Evolutionary conservation across 2,888 invertebrate genomes (phyloP), one percentile per base, ranked within the genome.

Genomic region (Drosophila eohydei): DNA sequence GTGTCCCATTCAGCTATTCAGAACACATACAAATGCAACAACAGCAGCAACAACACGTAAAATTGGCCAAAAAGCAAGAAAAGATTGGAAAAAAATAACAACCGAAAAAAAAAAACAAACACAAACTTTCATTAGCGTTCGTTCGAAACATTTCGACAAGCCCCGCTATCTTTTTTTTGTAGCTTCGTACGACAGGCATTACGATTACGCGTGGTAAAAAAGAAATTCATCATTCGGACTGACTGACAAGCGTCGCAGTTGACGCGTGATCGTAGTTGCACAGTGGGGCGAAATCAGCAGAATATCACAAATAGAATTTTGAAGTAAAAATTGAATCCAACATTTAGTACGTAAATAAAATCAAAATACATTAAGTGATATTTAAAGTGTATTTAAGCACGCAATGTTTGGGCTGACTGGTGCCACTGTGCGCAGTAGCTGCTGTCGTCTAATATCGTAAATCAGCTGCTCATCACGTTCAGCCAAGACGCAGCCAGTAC

Each of bases 171-270:
- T 74, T 52, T 61, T 63, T 50, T 28, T 21, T 38, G 34, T 40
- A 38, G 44, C 46, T 60, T 44, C 56, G 46, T 43, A 36, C 52
- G 32, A 61, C 74, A 40, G 59, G 48, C 52, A 61, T 54, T 69
- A 68, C 69, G 75, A 83, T 78, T 86, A 82, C 78, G 71, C 72
- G 43, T 83, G 78, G 64, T 69, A 86, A 86, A 88, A 83, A 88
- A 89, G 89, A 84, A 84, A 84, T 87, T 77, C 89, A 87, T 84
- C 84, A 89, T 84, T 85, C 61, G 62, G 30, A 46, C 66, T 50
- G 66, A 68, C 58, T 78, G 78, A 79, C 76, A 75, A 71, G 61
- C 74, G 69, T 55, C 68, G 50, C 71, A 56, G 80, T 74, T 58
- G 69, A 59, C 68, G 64, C 40, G 44, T 71, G 69, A 74, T 65